A percentile compares a stretch with the other conserved stretches of the same genome.
Evolutionary conservation across 2,888 invertebrate species (phyloP).

Genomic region (Andrena trimmerana): DNA sequence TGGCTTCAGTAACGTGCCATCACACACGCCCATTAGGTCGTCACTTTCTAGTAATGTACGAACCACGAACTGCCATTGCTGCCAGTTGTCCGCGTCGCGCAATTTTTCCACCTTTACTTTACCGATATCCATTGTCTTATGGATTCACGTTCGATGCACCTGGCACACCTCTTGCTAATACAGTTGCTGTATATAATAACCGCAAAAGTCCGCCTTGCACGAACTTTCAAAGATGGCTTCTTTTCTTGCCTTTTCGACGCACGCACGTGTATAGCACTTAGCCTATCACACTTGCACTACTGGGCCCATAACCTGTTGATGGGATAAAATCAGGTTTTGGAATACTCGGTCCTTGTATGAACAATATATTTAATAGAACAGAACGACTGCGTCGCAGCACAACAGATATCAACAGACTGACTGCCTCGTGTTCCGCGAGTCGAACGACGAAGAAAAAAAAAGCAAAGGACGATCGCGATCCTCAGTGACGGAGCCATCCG

Average conservation of each 20-base stretch:
- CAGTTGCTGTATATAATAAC: neutral
- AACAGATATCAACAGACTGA: no score
- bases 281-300: neutral
- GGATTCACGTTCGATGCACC: neutral
- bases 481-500: no score
- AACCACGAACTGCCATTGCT: neutral
- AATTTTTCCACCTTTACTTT: neutral
- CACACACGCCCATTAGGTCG: neutral
- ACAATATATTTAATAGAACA: no score
- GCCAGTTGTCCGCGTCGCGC: conserved; percentile 7
- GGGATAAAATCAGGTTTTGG: neutral
- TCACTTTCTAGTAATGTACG: neutral
- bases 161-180: neutral
- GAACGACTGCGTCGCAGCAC: no score
- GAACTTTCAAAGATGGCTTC: neutral
- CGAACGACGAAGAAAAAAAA: no score
- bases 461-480: no score
- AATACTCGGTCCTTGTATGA: no score
- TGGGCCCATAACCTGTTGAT: neutral
- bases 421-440: no score
- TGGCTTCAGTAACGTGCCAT: neutral
- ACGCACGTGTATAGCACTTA: neutral
- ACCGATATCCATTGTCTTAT: neutral
- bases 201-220: neutral
- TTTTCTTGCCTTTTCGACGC: neutral